Percentiles rank a stretch among this genome's conserved stretches.
These are phyloP conservation scores for Orgyia antiqua DNA, from an alignment of 2,888 invertebrate species.

Conservation along the genomic window DNA sequence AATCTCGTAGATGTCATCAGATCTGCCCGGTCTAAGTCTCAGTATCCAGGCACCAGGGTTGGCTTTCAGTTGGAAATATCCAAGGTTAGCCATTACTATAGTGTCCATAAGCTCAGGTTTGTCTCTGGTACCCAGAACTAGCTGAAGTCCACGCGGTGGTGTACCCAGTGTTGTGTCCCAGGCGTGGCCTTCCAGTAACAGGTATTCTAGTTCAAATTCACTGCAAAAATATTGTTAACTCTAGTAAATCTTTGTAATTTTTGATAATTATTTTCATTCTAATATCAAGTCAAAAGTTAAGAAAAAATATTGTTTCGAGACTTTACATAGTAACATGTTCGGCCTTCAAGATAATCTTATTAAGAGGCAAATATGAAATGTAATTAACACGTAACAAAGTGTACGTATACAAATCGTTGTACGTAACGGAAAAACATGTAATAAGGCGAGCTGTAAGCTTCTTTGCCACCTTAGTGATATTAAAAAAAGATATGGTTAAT, in stretches of 20 bases:
- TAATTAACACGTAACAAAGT: too few species aligned
- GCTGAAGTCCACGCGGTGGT: conserved; percentile 98
- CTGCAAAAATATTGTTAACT: conserved; percentile 64
- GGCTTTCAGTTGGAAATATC: conserved; percentile 97
- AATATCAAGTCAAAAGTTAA: not conserved
- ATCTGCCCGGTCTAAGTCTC: conserved; percentile 93
- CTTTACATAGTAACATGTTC: too few species aligned
- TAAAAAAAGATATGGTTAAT: too few species aligned
- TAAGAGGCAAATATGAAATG: too few species aligned
- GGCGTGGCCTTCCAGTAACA: conserved; percentile 96
- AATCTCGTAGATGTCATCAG: conserved; percentile 96
- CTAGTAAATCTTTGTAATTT: not conserved
- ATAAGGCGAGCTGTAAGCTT: too few species aligned
- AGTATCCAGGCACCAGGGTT: conserved; percentile 98
- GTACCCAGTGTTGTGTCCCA: conserved; percentile 94
- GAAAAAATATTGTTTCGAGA: too few species aligned
- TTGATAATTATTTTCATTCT: not conserved
- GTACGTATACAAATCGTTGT: too few species aligned
- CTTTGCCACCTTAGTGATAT: too few species aligned
- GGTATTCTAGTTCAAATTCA: conserved; percentile 96
- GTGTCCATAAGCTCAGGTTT: conserved; percentile 92
- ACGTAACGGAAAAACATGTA: too few species aligned
- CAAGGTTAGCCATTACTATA: conserved; percentile 99
- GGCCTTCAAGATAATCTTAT: too few species aligned
- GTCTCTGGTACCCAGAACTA: conserved; percentile 92